Evolutionary conservation across 2,888 invertebrate genomes (phyloP), one percentile per base, ranked within the genome.

Genomic region (Ischnura elegans): DNA sequence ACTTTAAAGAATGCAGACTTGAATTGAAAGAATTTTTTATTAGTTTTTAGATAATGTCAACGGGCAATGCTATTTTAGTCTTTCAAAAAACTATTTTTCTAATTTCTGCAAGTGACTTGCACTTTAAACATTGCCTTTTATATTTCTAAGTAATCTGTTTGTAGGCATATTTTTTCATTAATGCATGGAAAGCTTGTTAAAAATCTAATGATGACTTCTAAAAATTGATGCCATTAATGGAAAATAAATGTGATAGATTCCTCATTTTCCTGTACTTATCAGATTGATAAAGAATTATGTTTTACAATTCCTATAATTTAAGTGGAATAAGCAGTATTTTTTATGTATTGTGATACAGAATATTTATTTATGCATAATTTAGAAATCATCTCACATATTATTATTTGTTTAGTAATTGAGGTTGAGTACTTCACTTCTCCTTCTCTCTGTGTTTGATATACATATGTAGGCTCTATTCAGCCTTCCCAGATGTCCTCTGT

Each of bases 301-400:
- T 76, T 76, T 29, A 36, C 16, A 1, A 61, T 36, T 25, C 76
- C 5, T 25, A 76, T 2, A 36, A 76, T 8, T 76, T 36, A 13
- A 25, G n/a, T n/a, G 36, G 36, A 8, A 36, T 36, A 29, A 13
- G 76, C n/a, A 3, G 61, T n/a, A 51, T 51, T 2, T 51, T 87
- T 19, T 66, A 66, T 42, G 3, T 42, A 45, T 51, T 43, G 61
- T 90, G 61, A 43, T 19, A 10, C n/a, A 51, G 43, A 42, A 4
- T 90, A 90, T 90, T 87, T 90, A 66, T 61, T 90, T 42, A 76
- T 66, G 66, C 13, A 10, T 25, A 5, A 25, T 10, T n/a, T 43
- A 61, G 42, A 25, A 90, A 43, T 85, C 21, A 61, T 36, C 36
- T 76, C 29, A 76, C 36, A 8, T 36, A 76, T 36, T 61, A 16